Evolutionary conservation across 2,113 vertebrate genomes (phyloP), one percentile per base, ranked within the genome.

Genomic region (Microcebus tavaratra): DNA sequence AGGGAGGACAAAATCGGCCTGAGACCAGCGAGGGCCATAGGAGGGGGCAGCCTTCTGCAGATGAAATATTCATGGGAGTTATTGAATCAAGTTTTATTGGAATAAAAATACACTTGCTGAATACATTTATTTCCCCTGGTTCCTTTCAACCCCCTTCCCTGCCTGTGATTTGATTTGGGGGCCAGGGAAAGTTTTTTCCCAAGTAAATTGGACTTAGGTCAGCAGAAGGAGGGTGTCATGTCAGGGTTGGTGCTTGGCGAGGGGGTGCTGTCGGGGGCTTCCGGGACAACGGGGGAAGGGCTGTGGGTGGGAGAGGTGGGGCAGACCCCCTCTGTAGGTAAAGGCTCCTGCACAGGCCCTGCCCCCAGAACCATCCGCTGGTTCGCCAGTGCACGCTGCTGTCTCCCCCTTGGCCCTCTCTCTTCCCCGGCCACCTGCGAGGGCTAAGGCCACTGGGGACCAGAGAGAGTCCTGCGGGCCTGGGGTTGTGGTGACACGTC

Each of bases 21-120:
- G 55, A 93, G 94, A 75, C 95, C 92, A 93, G 88, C 3, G 11
- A 53, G 15, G 18, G 73, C 92, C 4, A 20, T 23, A 61, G 73
- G 90, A 95, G 68, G 9, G 94, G 90, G 50, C 65, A 83, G 89
- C 70, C 21, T 97, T 85, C 82, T 80, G 73, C 91, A 95, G 95
- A 98, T 98, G 98, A 97, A 97, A 95, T 96, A 97, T 90, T 95
- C 61, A 59, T 94, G 94, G 82, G 93, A 73, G 96, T 97, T 92
- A 98, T 98, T 98, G 97, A 98, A 98, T 97, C 93, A 97, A 79
- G 90, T 97, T 97, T 97, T 97, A 98, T 59, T 98, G 96, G 96
- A 97, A 98, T 98, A 75, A 98, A 98, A 98, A 96, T 90, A 97
- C 96, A 95, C 25, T 76, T 94, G 88, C 85, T 92, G 94, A 97